These are phyloP conservation scores for Loripinus fragilis DNA, from an alignment of 2,888 invertebrate species.

Conservation along the genomic window DNA sequence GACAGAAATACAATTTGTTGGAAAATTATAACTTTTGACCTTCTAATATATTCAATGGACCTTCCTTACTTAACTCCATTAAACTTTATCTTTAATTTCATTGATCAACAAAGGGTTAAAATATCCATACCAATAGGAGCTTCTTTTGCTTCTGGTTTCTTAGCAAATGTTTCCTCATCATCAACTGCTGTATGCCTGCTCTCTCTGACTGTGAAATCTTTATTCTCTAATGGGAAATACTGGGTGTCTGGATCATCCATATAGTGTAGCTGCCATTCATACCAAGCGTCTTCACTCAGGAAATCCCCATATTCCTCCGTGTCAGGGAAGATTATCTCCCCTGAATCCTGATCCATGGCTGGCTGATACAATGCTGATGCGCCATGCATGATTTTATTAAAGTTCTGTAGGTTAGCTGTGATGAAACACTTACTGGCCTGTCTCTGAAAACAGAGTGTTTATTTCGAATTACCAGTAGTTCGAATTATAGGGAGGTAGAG, in stretches of 20 bases:
- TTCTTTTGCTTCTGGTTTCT: too few species aligned
- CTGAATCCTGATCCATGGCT: conserved; percentile 66
- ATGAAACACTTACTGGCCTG: conserved; percentile 64
- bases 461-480: too few species aligned
- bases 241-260: conserved; percentile 99
- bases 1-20: too few species aligned
- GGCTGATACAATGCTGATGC: conserved; percentile 58
- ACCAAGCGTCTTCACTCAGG: conserved; percentile 82
- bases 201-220: conserved; percentile 92
- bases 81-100: too few species aligned
- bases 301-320: conserved; percentile 77
- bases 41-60: too few species aligned
- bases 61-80: too few species aligned
- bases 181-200: conserved; percentile 60
- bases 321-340: conserved; percentile 72
- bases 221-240: conserved; percentile 95
- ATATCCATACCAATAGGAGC: too few species aligned
- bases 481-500: too few species aligned
- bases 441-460: too few species aligned
- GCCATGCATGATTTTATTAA: conserved; percentile 68
- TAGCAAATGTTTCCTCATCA: too few species aligned
- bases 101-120: too few species aligned
- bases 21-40: too few species aligned
- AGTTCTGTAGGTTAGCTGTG: conserved; percentile 69
- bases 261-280: conserved; percentile 87